Percentiles rank a stretch among this genome's conserved stretches.
Evolutionary conservation across 2,888 invertebrate species (phyloP).

Genomic region (Ophion obscuratus): DNA sequence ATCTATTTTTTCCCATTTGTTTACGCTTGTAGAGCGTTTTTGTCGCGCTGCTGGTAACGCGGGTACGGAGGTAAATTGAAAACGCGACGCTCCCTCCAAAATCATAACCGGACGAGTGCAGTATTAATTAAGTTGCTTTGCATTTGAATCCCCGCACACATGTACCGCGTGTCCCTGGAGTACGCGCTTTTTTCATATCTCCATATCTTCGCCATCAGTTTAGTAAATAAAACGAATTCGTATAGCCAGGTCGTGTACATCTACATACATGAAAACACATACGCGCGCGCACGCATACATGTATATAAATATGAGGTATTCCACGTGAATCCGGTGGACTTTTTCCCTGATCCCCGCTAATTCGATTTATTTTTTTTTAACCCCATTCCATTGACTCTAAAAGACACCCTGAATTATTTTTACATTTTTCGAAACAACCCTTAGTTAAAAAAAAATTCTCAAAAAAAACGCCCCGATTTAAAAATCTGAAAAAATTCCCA

Average conservation of each 20-base stretch:
- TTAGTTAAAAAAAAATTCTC: too few species aligned
- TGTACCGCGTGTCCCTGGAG: not conserved
- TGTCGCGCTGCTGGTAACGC: not conserved
- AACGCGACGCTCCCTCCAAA: slow-evolving; percentile 56
- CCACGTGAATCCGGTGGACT: too few species aligned
- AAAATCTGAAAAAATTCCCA: too few species aligned
- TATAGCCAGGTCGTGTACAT: slow-evolving; percentile 6
- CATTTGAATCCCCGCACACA: slow-evolving; percentile 15
- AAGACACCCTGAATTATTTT: too few species aligned
- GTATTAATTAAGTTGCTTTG: slow-evolving; percentile 70
- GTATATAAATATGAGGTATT: not conserved
- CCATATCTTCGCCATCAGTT: slow-evolving; percentile 13
- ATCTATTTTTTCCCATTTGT: not conserved
- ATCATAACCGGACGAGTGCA: slow-evolving; percentile 65
- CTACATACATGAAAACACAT: not conserved
- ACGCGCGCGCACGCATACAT: not conserved
- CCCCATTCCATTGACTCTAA: too few species aligned
- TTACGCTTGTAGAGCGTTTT: not conserved
- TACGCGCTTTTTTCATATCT: slow-evolving; percentile 24
- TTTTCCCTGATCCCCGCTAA: too few species aligned
- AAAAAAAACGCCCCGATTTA: too few species aligned
- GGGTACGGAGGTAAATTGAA: slow-evolving; percentile 53
- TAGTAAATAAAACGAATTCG: slow-evolving; percentile 57
- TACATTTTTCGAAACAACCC: too few species aligned
- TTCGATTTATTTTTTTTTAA: too few species aligned